phyloP scores from a whole-genome alignment of 2,797 vertebrate genomes.

The Crax fasciolata region DNA sequence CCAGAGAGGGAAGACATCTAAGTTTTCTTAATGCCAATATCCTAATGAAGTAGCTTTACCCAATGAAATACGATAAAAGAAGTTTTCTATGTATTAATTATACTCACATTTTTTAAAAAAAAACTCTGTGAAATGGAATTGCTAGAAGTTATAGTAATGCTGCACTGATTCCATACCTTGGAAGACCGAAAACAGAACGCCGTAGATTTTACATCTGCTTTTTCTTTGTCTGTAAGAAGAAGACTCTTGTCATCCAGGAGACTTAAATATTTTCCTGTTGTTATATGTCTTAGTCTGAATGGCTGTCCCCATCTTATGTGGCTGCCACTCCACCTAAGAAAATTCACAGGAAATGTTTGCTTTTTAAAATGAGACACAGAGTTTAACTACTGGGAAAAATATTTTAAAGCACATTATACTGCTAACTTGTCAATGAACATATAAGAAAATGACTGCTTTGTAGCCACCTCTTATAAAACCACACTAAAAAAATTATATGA shows the following conservation, averaged over 20 bases:
- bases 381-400: not conserved
- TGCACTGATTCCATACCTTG: conserved; percentile 84
- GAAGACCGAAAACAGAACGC: conserved; percentile 95
- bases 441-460: not conserved
- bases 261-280: conserved; percentile 95
- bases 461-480: not conserved
- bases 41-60: not conserved
- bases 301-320: conserved; percentile 96
- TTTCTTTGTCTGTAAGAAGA: conserved; percentile 93
- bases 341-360: not conserved
- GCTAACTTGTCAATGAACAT: not conserved
- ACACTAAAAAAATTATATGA: not conserved
- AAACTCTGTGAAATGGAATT: not conserved
- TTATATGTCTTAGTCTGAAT: conserved; percentile 94
- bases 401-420: not conserved
- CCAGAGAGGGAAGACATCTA: not conserved
- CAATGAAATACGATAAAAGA: not conserved
- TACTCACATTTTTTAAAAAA: not conserved
- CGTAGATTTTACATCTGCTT: conserved; percentile 93
- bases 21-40: not conserved
- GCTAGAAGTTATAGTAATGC: not conserved
- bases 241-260: conserved; percentile 92
- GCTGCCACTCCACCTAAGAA: conserved; percentile 94
- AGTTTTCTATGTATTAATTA: not conserved
- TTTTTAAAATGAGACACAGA: not conserved